Evolutionary conservation across 2,113 vertebrate genomes (phyloP).

Genomic region (Gallinago undulata): DNA sequence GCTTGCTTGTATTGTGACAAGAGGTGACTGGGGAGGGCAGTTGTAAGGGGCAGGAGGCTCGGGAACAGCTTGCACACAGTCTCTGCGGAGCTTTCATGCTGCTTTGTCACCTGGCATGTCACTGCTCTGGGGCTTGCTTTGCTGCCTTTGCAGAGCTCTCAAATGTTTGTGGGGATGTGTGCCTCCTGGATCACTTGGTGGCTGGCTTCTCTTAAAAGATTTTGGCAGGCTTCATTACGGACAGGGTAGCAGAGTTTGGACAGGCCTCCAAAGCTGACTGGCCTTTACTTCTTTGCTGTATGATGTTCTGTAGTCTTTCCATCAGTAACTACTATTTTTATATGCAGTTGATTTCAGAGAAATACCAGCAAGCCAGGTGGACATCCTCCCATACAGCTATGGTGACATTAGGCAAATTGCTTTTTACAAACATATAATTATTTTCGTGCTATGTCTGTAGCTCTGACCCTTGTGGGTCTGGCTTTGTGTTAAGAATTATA

Average conservation of each 20-base stretch:
- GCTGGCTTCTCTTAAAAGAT: slow-evolving; percentile 1
- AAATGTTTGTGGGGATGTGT: not conserved
- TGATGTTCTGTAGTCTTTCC: not conserved
- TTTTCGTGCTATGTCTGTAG: not conserved
- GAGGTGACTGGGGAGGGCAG: not conserved
- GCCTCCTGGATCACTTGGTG: not conserved
- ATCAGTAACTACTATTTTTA: not conserved
- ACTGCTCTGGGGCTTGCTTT: slow-evolving; percentile 27
- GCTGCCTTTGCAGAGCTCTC: slow-evolving; percentile 17
- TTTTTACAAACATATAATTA: not conserved
- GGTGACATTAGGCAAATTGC: not conserved
- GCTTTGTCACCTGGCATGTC: not conserved
- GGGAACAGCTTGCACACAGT: accelerated
- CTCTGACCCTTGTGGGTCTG: not conserved
- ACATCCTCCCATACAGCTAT: not conserved
- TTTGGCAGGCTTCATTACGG: not conserved
- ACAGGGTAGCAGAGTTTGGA: slow-evolving; percentile 16
- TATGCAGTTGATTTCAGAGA: not conserved
- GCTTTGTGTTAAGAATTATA: not conserved
- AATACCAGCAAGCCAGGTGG: not conserved
- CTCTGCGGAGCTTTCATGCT: not conserved
- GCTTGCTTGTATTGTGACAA: accelerated
- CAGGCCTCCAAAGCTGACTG: not conserved
- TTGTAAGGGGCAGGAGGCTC: not conserved
- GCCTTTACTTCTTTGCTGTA: not conserved